These are phyloP conservation scores for Spondyliosoma cantharus DNA, from an alignment of 2,797 vertebrate genomes.

Conservation along the genomic window DNA sequence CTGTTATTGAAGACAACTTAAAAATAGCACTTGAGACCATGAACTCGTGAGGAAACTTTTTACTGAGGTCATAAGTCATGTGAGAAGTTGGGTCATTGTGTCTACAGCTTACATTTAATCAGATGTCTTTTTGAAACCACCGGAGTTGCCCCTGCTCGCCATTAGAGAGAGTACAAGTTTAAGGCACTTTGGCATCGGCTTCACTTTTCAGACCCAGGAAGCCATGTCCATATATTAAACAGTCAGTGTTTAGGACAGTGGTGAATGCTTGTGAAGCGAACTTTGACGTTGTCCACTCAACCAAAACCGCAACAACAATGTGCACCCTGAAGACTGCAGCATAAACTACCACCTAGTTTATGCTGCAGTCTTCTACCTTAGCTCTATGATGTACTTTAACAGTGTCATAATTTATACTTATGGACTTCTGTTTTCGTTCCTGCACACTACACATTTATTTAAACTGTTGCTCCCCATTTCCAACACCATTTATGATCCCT, in stretches of 20 bases:
- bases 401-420: background rate
- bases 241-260: background rate
- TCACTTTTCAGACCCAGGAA: too few relatives aligned
- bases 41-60: too few relatives aligned
- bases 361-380: background rate
- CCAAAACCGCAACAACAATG: background rate
- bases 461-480: constrained; percentile 11
- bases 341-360: background rate
- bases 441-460: background rate
- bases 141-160: too few relatives aligned
- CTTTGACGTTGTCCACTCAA: background rate
- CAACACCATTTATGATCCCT: constrained; percentile 11
- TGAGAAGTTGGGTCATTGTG: too few relatives aligned
- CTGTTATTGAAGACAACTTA: too few relatives aligned
- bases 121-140: too few relatives aligned
- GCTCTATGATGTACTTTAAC: background rate
- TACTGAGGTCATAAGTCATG: too few relatives aligned
- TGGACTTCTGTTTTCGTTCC: background rate
- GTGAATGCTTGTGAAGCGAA: background rate
- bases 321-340: background rate
- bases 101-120: too few relatives aligned
- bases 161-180: too few relatives aligned
- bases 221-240: too few relatives aligned
- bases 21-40: too few relatives aligned
- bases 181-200: too few relatives aligned